Conservation (phyloP, 2,113 vertebrate genomes). For the Colaptes auratus region DNA sequence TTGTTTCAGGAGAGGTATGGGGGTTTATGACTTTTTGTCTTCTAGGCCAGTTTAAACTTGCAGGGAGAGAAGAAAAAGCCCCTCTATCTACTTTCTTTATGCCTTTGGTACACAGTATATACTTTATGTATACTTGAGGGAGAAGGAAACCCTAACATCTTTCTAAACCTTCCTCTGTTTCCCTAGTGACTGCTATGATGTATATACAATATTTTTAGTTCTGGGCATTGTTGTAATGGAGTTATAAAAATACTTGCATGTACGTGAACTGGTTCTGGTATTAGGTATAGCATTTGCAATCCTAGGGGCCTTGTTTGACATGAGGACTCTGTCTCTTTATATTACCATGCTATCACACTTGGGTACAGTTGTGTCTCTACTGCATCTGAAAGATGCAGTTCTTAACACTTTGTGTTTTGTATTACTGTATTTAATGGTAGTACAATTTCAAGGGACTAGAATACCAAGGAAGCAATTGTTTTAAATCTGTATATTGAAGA, state of each 20-base stretch:
- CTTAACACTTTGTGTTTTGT: neutral
- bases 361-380: neutral
- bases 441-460: neutral
- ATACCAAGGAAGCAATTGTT: neutral
- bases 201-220: neutral
- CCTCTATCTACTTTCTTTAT: neutral
- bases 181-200: neutral
- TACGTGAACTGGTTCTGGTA: neutral
- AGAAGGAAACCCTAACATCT: neutral
- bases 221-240: neutral
- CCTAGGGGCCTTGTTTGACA: neutral
- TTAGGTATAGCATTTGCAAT: neutral
- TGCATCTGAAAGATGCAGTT: neutral
- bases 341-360: neutral
- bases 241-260: neutral
- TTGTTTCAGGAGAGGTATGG: conserved; percentile 87
- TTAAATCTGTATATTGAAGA: neutral
- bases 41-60: neutral
- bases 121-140: neutral
- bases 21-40: neutral
- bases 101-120: neutral
- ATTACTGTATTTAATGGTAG: neutral
- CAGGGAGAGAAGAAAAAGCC: neutral
- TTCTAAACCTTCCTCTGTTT: neutral
- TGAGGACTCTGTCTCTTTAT: neutral